These are phyloP conservation scores for Pegea sp. DNA, from an alignment of 23 tunicate genomes.

Conservation along the genomic window DNA sequence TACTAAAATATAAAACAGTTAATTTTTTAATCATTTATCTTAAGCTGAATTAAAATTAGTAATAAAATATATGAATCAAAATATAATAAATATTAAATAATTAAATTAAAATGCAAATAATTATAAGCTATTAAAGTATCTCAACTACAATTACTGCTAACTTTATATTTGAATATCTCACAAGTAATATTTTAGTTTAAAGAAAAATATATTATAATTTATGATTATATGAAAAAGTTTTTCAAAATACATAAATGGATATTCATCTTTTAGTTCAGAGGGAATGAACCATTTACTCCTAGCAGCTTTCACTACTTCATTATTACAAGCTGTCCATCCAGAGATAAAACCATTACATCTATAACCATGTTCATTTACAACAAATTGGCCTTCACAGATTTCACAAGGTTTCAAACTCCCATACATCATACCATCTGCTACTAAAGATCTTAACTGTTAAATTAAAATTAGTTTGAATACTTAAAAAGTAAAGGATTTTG, in stretches of 20 bases:
- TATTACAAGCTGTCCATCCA: slow-evolving; percentile 64
- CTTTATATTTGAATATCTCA: too few relatives aligned
- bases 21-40: too few relatives aligned
- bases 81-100: too few relatives aligned
- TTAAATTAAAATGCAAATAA: too few relatives aligned
- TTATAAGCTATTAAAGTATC: too few relatives aligned
- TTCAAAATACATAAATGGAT: slow-evolving; percentile 25
- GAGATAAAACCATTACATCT: slow-evolving; percentile 64
- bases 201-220: background rate
- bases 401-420: slow-evolving; percentile 58
- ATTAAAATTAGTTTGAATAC: background rate
- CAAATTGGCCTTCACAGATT: slow-evolving; percentile 36
- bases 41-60: too few relatives aligned
- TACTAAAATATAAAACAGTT: too few relatives aligned
- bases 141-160: too few relatives aligned
- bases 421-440: slow-evolving; percentile 78
- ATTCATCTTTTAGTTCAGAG: slow-evolving; percentile 14
- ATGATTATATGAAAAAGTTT: background rate
- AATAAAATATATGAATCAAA: too few relatives aligned
- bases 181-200: slow-evolving; percentile 5
- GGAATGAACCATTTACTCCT: slow-evolving; percentile 42
- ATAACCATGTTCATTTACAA: slow-evolving; percentile 42
- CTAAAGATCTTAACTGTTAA: background rate
- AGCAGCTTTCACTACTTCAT: slow-evolving; percentile 16
- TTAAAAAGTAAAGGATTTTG: background rate